Evolutionary conservation across 1,140 invertebrate genomes (phyloP).

Genomic region (Drosophila takahashii): DNA sequence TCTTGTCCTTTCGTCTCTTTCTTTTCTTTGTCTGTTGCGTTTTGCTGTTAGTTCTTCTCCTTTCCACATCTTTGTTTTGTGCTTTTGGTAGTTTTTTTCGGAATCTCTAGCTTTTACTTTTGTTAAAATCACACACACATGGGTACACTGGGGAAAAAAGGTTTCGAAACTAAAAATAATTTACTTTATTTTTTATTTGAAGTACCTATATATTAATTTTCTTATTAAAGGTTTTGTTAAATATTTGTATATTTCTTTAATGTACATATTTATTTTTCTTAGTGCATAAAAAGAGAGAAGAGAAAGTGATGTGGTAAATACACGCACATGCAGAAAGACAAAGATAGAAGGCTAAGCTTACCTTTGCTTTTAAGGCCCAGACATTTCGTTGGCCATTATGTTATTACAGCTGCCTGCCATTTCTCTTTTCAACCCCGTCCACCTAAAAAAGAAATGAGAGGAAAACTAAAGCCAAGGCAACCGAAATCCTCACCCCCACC

Average conservation of each 20-base stretch:
- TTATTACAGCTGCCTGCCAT: conserved; percentile 70
- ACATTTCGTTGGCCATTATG: conserved; percentile 70
- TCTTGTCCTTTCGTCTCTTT: neutral
- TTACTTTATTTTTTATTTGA: neutral
- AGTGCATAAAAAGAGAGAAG: neutral
- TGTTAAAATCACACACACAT: conserved; percentile 35
- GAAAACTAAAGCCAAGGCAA: conserved; percentile 36
- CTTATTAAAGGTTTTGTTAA: too few species aligned
- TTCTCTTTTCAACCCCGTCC: conserved; percentile 22
- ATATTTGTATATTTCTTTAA: too few species aligned
- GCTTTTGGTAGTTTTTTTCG: conserved; percentile 46
- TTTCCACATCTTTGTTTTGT: conserved; percentile 35
- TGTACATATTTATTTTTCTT: too few species aligned
- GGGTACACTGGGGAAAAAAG: neutral
- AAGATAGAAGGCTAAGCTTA: conserved; percentile 27
- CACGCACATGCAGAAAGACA: neutral
- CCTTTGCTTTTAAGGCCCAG: conserved; percentile 69
- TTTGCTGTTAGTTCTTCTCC: conserved; percentile 4
- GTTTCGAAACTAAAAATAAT: neutral
- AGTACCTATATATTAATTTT: too few species aligned
- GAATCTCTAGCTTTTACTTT: conserved; percentile 50
- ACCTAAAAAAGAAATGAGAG: neutral
- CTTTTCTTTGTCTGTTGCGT: conserved; percentile 34
- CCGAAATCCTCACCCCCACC: neutral
- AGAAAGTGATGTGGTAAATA: neutral